Evolutionary conservation across 2,113 vertebrate genomes (phyloP), one percentile per base, ranked within the genome.

Genomic region (Arenaria interpres): DNA sequence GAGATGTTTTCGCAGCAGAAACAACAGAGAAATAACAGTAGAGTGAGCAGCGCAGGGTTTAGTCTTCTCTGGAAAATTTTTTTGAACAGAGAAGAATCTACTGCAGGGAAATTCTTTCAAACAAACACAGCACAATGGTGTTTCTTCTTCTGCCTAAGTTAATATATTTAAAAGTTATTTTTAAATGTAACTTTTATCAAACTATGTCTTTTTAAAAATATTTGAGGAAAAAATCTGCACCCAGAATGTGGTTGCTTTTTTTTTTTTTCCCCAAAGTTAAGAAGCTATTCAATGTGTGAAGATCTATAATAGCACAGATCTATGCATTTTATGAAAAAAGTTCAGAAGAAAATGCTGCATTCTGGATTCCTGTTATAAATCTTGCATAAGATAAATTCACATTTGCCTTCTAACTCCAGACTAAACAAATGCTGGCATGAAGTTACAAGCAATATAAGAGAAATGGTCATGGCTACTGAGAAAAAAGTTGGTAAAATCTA

Each of bases 11-110:
- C 85, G 56, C 43, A 75, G 33, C 25, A 60, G 53, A 89, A 92
- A 86, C 3, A 5, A 50, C 22, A 53, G 9, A 92, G 17, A 59
- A 8, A 37, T 32, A 79, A 63, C 7, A 3, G 23, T 33, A 73
- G 27, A 10, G 2, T 66, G 28, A 89, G 37, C 41, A 76, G 43
- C 0, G 0, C 6, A 27, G 7, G 59, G 16, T 73, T 79, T 51
- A 77, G 21, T 20, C 6, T 79, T 62, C 12, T n/a, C 37, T 59
- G 69, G 16, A 66, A 69, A 71, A 13, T 4, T 32, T 45, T 82
- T 72, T 90, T 79, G 9, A 92, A 77, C 18, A 39, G 39, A 39
- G 24, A 48, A 81, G 27, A 74, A 66, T 45, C 51, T 62, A 27
- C 45, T 37, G 14, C 23, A 74, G 41, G 30, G 53, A 87, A 27